Evolutionary conservation across 1,140 invertebrate genomes (phyloP).

Genomic region (Drosophila gunungcola): DNA sequence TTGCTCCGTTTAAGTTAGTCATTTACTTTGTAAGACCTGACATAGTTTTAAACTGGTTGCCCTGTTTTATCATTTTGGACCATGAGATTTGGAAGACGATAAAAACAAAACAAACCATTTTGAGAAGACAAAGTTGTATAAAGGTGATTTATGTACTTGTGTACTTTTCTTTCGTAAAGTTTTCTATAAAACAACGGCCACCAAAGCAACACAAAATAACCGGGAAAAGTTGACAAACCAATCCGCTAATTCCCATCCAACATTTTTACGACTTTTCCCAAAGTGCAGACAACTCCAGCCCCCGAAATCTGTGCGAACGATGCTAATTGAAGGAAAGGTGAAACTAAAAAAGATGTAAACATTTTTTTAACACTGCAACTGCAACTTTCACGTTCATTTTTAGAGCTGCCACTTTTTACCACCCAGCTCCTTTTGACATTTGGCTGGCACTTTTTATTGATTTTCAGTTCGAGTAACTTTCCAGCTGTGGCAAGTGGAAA

Average conservation of each 20-base stretch:
- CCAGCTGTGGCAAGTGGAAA: slow-evolving; percentile 51
- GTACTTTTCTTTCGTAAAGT: not conserved
- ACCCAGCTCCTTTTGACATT: slow-evolving; percentile 70
- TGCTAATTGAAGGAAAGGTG: slow-evolving; percentile 54
- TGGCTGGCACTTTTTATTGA: slow-evolving; percentile 60
- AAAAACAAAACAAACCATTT: too few species aligned
- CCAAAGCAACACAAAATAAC: not conserved
- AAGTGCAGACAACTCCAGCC: slow-evolving; percentile 4
- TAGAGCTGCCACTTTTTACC: slow-evolving; percentile 47
- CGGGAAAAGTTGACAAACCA: slow-evolving; percentile 4
- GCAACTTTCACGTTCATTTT: slow-evolving; percentile 70
- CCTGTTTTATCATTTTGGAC: too few species aligned
- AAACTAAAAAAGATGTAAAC: slow-evolving; percentile 48
- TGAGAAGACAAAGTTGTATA: too few species aligned
- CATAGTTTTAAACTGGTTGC: too few species aligned
- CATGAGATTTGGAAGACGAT: too few species aligned
- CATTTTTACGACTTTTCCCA: slow-evolving; percentile 16
- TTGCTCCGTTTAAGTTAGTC: too few species aligned
- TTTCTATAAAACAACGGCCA: not conserved
- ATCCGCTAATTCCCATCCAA: slow-evolving; percentile 9
- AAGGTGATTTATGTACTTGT: too few species aligned
- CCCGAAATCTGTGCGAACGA: slow-evolving; percentile 21
- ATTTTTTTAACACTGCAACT: slow-evolving; percentile 44
- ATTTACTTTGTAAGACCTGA: too few species aligned
- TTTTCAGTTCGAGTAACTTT: slow-evolving; percentile 66